Evolutionary conservation across 2,888 invertebrate genomes (phyloP).

Genomic region (Phortica okadai): DNA sequence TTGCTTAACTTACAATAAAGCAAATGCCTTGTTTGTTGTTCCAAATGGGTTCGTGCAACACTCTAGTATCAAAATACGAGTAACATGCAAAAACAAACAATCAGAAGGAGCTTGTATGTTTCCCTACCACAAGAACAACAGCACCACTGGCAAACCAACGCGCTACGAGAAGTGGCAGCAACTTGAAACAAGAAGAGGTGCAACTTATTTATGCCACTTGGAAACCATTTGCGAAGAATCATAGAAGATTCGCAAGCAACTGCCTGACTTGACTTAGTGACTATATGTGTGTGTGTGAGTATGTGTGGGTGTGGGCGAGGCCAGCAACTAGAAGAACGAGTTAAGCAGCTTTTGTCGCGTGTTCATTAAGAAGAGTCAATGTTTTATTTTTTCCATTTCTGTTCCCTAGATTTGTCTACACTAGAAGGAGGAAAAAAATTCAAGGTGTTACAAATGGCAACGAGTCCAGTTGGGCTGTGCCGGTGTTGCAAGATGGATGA

Average conservation of each 20-base stretch:
- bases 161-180: conserved; percentile 25
- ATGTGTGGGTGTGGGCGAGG: neutral
- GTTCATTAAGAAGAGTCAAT: conserved; percentile 59
- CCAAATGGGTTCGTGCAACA: too few species aligned
- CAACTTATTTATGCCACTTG: conserved; percentile 47
- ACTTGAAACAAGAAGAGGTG: conserved; percentile 37
- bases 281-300: neutral
- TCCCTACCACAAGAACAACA: neutral
- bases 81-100: neutral
- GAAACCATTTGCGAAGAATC: conserved; percentile 21
- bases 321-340: conserved; percentile 14
- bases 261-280: neutral
- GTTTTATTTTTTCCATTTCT: conserved; percentile 27
- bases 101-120: neutral
- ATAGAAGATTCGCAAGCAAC: conserved; percentile 9
- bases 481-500: conserved; percentile 10
- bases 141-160: neutral
- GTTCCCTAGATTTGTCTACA: conserved; percentile 6
- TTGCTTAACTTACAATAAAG: too few species aligned
- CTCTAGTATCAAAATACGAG: too few species aligned
- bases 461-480: conserved; percentile 10
- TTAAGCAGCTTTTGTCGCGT: conserved; percentile 55
- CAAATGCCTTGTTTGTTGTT: too few species aligned
- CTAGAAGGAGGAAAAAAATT: conserved; percentile 5
- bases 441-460: conserved; percentile 43